Base-by-base conservation (phyloP, 2,113 vertebrate species). In the Symphodus melops region DNA sequence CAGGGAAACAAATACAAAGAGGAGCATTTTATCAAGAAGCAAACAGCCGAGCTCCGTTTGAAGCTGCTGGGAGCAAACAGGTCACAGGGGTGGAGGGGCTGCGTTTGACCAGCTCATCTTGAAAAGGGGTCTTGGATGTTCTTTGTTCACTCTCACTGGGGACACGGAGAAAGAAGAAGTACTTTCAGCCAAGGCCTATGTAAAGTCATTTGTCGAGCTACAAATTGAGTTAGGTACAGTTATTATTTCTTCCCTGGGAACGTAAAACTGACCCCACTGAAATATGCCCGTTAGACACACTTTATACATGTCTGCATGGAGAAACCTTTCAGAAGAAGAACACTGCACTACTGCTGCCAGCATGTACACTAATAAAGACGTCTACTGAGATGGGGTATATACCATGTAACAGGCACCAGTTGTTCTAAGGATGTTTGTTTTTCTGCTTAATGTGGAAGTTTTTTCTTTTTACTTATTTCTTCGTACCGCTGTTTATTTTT, bases 1-100 rank as follows among this genome's bases (percentile, higher is more conserved):
- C 85, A 86, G 87, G 88, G 89, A 92, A 89, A 91, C 88, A 85
- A 90, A 87, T 64, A 87, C 85, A 89, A 90, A 89, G 85, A 89
- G 78, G 82, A 71, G 77, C 81, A 75, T 90, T 91, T 90, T 93
- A 91, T 91, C 90, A 91, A 86, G 85, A 88, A 90, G 87, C 89
- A 88, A 92, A 87, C 91, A 88, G 86, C 79, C 66, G 77, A 84
- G 86, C 77, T 88, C 42, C 67, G 85, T 90, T 84, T 89, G 90
- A 91, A 91, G 88, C 90, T 88, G 81, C 75, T 79, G 88, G 86
- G 86, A 92, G 73, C 86, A 72, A 63, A 54, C 68, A 41, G 91
- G 88, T 90, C 90, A 87, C 79, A 56, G 77, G 78, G 90, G 82
- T 87, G 79, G 80, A 37, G 76, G 77, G 78, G 78, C 84, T 86